Evolutionary conservation across 1,140 invertebrate species (phyloP).

Genomic region (Trissolcus basalis): DNA sequence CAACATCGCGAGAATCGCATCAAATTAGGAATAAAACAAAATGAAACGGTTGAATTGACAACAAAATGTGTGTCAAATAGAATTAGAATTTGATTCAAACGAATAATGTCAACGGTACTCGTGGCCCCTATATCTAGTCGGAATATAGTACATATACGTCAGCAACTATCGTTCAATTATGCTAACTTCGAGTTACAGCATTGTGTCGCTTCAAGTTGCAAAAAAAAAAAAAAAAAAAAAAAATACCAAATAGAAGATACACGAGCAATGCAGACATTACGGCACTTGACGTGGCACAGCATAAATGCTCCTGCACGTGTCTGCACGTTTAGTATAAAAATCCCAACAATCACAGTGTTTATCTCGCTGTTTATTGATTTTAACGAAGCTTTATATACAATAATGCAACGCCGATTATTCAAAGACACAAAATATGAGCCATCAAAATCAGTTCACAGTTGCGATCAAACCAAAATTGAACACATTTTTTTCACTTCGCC

Average conservation of each 20-base stretch:
- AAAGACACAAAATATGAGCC: constrained; percentile 32
- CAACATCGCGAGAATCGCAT: too few species aligned
- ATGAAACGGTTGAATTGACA: too few species aligned
- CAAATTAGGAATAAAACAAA: too few species aligned
- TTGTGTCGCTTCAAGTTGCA: constrained; percentile 21
- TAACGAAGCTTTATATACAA: constrained; percentile 23
- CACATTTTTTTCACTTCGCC: constrained; percentile 13
- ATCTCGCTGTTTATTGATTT: constrained; percentile 20
- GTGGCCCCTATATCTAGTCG: too few species aligned
- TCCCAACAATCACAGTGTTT: constrained; percentile 22
- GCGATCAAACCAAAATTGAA: constrained; percentile 18
- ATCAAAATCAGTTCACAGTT: constrained; percentile 26
- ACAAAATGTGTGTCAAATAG: too few species aligned
- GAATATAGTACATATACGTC: too few species aligned
- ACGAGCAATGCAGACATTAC: background rate
- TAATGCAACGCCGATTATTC: constrained; percentile 35
- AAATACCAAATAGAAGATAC: constrained; percentile 9
- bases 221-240: background rate
- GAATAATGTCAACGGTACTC: too few species aligned
- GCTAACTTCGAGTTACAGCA: constrained; percentile 7
- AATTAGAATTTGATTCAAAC: too few species aligned
- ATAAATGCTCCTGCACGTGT: background rate
- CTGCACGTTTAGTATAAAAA: background rate
- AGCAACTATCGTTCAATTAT: too few species aligned
- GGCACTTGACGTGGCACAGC: background rate